These are phyloP conservation scores for Laupala kohalensis DNA, from an alignment of 1,140 invertebrate genomes.

Conservation along the genomic window DNA sequence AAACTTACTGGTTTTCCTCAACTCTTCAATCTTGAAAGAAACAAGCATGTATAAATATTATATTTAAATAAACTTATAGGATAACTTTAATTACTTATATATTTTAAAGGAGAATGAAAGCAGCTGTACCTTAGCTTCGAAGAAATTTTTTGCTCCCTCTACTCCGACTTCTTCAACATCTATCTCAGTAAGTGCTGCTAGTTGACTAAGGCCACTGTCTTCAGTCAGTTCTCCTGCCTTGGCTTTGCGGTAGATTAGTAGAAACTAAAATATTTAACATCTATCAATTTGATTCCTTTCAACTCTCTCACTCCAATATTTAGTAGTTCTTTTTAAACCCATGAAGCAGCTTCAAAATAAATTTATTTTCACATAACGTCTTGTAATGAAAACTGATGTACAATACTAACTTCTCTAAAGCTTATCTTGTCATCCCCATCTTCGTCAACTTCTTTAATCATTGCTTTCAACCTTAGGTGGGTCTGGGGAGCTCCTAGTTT, in stretches of 20 bases:
- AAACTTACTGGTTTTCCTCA: conserved; percentile 66
- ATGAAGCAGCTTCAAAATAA: too few relatives aligned
- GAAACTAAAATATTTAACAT: conserved; percentile 44
- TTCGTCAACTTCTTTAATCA: conserved; percentile 90
- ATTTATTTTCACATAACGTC: too few relatives aligned
- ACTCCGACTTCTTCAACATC: conserved; percentile 81
- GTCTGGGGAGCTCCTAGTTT: conserved; percentile 88
- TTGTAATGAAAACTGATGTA: too few relatives aligned
- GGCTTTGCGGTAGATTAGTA: conserved; percentile 78
- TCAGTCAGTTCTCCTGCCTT: conserved; percentile 66
- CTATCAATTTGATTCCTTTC: too few relatives aligned
- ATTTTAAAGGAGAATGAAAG: not conserved
- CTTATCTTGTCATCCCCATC: conserved; percentile 78
- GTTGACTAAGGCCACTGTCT: conserved; percentile 66
- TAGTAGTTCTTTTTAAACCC: too few relatives aligned
- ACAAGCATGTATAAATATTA: conserved; percentile 1
- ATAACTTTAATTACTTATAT: not conserved
- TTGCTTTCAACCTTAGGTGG: conserved; percentile 80
- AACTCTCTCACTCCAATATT: too few relatives aligned
- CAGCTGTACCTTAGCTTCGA: conserved; percentile 64
- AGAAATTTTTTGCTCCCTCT: conserved; percentile 77
- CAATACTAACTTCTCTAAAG: conserved; percentile 68
- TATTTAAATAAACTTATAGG: not conserved
- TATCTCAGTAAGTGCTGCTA: conserved; percentile 73
- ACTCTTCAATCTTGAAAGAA: conserved; percentile 60